Base-by-base conservation (phyloP, 2,888 invertebrate genomes). In the Erannis defoliaria region DNA sequence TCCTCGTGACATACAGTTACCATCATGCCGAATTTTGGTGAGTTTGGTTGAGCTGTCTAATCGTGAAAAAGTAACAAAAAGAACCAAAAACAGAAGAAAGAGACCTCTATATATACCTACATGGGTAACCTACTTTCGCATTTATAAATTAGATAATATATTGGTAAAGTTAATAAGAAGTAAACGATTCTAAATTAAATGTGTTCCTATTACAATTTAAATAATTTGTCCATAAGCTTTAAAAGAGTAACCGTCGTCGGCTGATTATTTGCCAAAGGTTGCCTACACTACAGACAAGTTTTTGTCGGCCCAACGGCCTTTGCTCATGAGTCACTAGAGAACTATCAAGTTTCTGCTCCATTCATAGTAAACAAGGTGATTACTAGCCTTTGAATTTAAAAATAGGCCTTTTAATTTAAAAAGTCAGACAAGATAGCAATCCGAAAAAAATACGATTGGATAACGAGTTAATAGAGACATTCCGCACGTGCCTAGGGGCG, bases 401-500 rank as follows among this genome's bases (percentile, higher is more conserved):
- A 35, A 40, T 48, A 51, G 48, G 48, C 56, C 53, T 56, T 62
- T 62, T 48, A 37, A 60, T n/a, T n/a, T n/a, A n/a, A n/a, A n/a
- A n/a, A n/a, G n/a, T 55, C 35, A 23, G 49, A 35, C 23, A 8
- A 31, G 12, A 33, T 33, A 12, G 16, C 9, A 4, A 10, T 26
- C 3, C 10, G 26, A n/a, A 9, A 38, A 9, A 38, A 42, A 21
- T 23, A 42, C 16, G 16, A 8, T n/a, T n/a, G 12, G n/a, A 42
- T 2, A n/a, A n/a, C 1, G 1, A n/a, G 33, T n/a, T 33, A 26
- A 12, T 33, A 33, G 12, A 10, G 9, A 31, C 0, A 26, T 26
- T 26, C 26, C 8, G n/a, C n/a, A n/a, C n/a, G n/a, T n/a, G n/a
- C n/a, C n/a, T n/a, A n/a, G n/a, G n/a, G n/a, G n/a, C n/a, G n/a